A percentile compares a stretch with the other conserved stretches of the same genome.
Evolutionary conservation across 1,140 invertebrate species (phyloP).

Genomic region (Megalopta genalis): DNA sequence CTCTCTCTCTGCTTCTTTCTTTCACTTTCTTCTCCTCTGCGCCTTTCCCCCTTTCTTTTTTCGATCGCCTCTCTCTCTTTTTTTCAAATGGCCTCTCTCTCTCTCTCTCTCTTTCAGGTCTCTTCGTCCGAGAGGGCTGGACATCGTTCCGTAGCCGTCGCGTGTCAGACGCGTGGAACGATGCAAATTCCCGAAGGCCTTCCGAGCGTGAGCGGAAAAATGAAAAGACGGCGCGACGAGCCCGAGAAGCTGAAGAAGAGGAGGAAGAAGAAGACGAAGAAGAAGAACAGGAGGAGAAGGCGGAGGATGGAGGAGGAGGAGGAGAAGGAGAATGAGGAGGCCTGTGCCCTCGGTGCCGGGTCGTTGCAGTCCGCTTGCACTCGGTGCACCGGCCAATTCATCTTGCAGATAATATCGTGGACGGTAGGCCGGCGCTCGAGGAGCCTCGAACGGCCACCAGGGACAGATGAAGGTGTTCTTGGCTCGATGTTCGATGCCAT

Average conservation of each 20-base stretch:
- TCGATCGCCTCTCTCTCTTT: not conserved
- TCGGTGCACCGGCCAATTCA: constrained; percentile 60
- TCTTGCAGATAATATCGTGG: constrained; percentile 68
- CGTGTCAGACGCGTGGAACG: constrained; percentile 39
- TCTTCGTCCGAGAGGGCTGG: not conserved
- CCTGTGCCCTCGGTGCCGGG: constrained; percentile 26
- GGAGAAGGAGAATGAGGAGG: not conserved
- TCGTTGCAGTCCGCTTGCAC: constrained; percentile 30
- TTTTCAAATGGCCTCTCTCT: constrained; percentile 10
- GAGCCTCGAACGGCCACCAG: constrained; percentile 58
- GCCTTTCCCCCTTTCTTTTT: too few relatives aligned
- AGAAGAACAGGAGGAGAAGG: too few relatives aligned
- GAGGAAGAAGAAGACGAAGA: too few relatives aligned
- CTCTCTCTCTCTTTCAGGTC: too few relatives aligned
- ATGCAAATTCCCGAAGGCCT: constrained; percentile 18
- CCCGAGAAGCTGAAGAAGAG: too few relatives aligned
- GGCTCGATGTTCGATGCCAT: constrained; percentile 53
- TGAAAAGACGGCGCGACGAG: constrained; percentile 1
- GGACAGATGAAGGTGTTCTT: constrained; percentile 66
- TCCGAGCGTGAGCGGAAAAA: constrained; percentile 12
- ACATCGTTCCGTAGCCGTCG: constrained; percentile 7
- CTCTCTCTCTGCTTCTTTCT: too few relatives aligned
- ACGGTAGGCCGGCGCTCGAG: constrained; percentile 61
- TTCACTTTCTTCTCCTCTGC: too few relatives aligned
- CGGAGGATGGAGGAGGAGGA: too few relatives aligned